A percentile compares a stretch with the other conserved stretches of the same genome.
phyloP scores from a whole-genome alignment of 2,888 invertebrate genomes.

The Cylindroiulus punctatus region DNA sequence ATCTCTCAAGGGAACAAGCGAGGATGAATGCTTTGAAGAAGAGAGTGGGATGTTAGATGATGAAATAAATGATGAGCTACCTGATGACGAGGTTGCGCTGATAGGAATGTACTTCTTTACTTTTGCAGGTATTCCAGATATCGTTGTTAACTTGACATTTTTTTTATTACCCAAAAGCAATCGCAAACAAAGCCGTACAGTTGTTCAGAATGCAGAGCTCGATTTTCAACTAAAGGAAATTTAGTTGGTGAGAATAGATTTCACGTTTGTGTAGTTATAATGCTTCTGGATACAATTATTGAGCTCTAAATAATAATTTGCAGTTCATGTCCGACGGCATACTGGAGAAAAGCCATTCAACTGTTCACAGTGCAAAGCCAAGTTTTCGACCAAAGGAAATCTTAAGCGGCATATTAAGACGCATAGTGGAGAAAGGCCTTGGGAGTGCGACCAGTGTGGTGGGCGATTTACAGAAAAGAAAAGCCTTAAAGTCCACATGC shows the following conservation, averaged over 20 bases:
- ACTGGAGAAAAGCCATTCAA: slow-evolving; percentile 60
- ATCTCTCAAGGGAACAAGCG: slow-evolving; percentile 22
- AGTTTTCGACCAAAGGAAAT: slow-evolving; percentile 63
- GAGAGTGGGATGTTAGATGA: slow-evolving; percentile 53
- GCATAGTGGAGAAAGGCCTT: slow-evolving; percentile 63
- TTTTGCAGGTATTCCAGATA: background rate
- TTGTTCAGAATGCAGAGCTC: slow-evolving; percentile 61
- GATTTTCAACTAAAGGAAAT: slow-evolving; percentile 61
- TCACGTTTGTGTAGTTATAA: too few species aligned
- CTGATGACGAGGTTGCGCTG: slow-evolving; percentile 54
- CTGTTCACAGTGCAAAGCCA: slow-evolving; percentile 60
- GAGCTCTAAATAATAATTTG: background rate
- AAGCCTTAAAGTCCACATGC: slow-evolving; percentile 63
- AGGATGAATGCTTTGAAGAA: slow-evolving; percentile 35
- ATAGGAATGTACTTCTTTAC: background rate
- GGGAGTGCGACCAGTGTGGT: slow-evolving; percentile 62
- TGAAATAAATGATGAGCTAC: slow-evolving; percentile 54
- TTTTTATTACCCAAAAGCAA: slow-evolving; percentile 13
- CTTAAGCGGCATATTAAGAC: slow-evolving; percentile 62
- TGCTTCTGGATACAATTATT: background rate
- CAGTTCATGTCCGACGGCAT: slow-evolving; percentile 62
- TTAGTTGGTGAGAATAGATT: slow-evolving; percentile 58
- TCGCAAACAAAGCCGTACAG: slow-evolving; percentile 60
- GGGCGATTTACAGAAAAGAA: slow-evolving; percentile 63
- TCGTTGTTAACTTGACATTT: background rate